Percentiles rank a stretch among this genome's conserved stretches.
Evolutionary conservation across 2,888 invertebrate genomes (phyloP).

Genomic region (Oscheius sp.): DNA sequence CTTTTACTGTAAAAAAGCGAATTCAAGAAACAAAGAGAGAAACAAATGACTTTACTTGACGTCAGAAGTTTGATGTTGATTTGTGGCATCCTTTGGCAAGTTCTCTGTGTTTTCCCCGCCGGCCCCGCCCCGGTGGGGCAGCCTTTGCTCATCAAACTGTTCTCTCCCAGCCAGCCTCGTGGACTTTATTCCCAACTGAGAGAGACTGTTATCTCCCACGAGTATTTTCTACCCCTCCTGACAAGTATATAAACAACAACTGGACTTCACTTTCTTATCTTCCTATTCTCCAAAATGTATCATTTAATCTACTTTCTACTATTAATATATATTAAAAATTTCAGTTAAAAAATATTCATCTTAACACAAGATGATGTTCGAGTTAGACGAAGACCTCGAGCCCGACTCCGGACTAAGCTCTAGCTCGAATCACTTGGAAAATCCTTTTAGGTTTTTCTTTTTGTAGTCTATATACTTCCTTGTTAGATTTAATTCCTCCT

Average conservation of each 20-base stretch:
- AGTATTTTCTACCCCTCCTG: neutral
- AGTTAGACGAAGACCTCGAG: constrained; percentile 54
- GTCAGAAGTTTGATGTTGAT: no score
- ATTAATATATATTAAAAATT: neutral
- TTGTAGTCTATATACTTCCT: neutral
- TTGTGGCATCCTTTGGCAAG: no score
- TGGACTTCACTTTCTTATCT: no score
- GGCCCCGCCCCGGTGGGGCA: neutral
- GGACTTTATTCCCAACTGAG: constrained; percentile 18
- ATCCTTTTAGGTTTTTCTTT: constrained; percentile 19
- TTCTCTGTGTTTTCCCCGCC: neutral
- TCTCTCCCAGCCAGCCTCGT: neutral
- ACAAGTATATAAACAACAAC: constrained; percentile 7
- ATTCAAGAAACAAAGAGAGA: no score
- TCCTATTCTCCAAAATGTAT: no score
- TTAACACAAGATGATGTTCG: constrained; percentile 49
- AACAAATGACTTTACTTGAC: no score
- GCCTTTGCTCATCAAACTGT: no score
- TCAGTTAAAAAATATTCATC: constrained; percentile 19
- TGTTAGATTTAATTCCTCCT: constrained; percentile 13
- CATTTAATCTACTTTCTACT: neutral
- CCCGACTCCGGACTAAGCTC: constrained; percentile 33
- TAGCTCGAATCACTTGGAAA: constrained; percentile 15
- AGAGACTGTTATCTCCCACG: neutral
- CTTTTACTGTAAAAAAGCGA: no score